phyloP scores from a whole-genome alignment of 2,888 invertebrate species.

The Drosophila paracracens region DNA sequence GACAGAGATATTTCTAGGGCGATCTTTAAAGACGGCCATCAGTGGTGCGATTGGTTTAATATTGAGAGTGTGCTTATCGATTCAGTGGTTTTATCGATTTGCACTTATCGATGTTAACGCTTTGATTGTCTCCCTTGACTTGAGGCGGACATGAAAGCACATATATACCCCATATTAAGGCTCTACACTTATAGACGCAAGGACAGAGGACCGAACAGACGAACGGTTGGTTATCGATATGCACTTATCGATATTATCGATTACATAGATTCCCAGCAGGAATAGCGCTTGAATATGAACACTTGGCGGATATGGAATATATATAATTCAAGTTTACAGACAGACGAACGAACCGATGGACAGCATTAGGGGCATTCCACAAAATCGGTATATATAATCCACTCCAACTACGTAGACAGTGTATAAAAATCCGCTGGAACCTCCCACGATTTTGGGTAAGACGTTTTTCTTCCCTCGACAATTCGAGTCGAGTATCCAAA shows the following conservation, averaged over 20 bases:
- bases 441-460: constrained; percentile 63
- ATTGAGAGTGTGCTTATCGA: no score
- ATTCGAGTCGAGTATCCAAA: background rate
- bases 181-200: no score
- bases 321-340: background rate
- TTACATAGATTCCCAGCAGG: accelerated
- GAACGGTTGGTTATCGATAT: background rate
- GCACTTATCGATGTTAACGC: background rate
- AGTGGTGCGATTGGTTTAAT: background rate
- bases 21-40: background rate
- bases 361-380: background rate
- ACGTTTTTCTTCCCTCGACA: background rate
- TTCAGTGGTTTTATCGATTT: accelerated
- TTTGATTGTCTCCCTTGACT: accelerated
- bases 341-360: no score
- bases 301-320: background rate
- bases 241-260: background rate
- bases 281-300: accelerated
- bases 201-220: no score
- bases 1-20: accelerated
- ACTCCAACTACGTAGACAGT: background rate
- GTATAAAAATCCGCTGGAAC: constrained; percentile 62
- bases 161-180: no score
- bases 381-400: background rate
- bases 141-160: background rate